These are phyloP conservation scores for Drosophila sp. DNA, from an alignment of 1,140 invertebrate species.

Conservation along the genomic window DNA sequence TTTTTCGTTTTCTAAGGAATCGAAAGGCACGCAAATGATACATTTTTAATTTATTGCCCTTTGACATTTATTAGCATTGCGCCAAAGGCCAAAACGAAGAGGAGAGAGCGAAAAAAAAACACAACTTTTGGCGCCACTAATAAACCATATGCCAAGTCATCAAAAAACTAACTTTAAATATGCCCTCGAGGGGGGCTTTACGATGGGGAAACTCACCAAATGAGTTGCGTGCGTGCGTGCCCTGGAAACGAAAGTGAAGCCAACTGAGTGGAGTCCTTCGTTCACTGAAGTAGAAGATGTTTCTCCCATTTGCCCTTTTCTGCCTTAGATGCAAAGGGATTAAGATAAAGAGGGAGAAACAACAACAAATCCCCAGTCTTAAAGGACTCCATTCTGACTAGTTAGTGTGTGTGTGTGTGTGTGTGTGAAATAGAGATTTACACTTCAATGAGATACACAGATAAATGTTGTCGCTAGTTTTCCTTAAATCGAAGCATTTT, in stretches of 20 bases:
- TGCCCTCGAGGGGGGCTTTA: slow-evolving; percentile 52
- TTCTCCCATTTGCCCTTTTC: neutral
- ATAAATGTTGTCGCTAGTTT: slow-evolving; percentile 2
- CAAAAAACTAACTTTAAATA: slow-evolving; percentile 77
- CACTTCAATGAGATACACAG: slow-evolving; percentile 12
- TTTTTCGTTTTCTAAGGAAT: neutral
- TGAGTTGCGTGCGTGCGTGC: slow-evolving; percentile 60
- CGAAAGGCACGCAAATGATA: slow-evolving; percentile 37
- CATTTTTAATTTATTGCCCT: slow-evolving; percentile 69
- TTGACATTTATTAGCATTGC: slow-evolving; percentile 50
- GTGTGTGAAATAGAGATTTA: slow-evolving; percentile 12
- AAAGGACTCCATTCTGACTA: neutral
- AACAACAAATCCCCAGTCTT: neutral
- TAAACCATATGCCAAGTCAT: slow-evolving; percentile 79
- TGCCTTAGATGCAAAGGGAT: neutral
- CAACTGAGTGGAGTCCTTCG: slow-evolving; percentile 28
- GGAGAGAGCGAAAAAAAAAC: slow-evolving; percentile 27
- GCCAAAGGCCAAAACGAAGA: slow-evolving; percentile 27
- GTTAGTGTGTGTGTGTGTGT: neutral
- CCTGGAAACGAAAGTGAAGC: slow-evolving; percentile 46
- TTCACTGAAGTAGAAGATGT: slow-evolving; percentile 47
- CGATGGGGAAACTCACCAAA: slow-evolving; percentile 28
- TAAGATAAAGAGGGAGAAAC: neutral
- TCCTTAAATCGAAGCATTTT: neutral
- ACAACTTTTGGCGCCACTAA: slow-evolving; percentile 58